Base-by-base conservation (phyloP, 2,797 vertebrate species). In the Anguilla pacifica region DNA sequence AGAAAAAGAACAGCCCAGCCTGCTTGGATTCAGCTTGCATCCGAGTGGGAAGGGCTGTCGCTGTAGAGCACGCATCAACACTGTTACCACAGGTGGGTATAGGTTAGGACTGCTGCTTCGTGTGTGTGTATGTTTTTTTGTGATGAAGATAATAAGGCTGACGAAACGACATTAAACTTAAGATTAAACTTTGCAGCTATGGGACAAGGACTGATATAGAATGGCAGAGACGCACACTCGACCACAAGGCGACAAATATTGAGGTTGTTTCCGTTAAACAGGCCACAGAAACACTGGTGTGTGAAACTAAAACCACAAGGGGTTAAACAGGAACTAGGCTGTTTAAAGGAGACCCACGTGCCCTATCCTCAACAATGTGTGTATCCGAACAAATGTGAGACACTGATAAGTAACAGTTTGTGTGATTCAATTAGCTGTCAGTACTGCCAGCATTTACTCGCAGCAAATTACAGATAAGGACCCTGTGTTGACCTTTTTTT, bases 141-240 rank as follows among this genome's bases (percentile, higher is more conserved):
- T 79, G 74, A n/a, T 25, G 19, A 64, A 64, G 53, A 55, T 11
- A 55, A 55, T 19, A 6, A 25, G 61, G 61, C 61, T 22, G 61
- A 64, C 1, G 61, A 64, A 25, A 64, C 19, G 13, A 25, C 22
- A 64, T 64, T 64, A 64, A 13, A 31, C 10, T 72, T 46, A 46
- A 46, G 43, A 72, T 90, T 85, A 83, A 1, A 83, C 79, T 15
- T 88, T 89, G 86, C 89, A 85, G 15, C 46, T 35, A 85, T 9
- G 31, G 59, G 0, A 79, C 85, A 84, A 86, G 35, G 17, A 67
- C 81, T 57, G 77, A 88, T 55, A 3, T 17, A 72, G 61, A 70
- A 1, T 31, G 22, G 81, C 46, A 77, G 43, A 87, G 4, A 15
- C 88, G 83, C 82, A 61, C 83, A 88, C 84, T 81, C 53, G 19